Base-by-base conservation (phyloP, 1,140 invertebrate species). In the Druon quercuslanigerum region DNA sequence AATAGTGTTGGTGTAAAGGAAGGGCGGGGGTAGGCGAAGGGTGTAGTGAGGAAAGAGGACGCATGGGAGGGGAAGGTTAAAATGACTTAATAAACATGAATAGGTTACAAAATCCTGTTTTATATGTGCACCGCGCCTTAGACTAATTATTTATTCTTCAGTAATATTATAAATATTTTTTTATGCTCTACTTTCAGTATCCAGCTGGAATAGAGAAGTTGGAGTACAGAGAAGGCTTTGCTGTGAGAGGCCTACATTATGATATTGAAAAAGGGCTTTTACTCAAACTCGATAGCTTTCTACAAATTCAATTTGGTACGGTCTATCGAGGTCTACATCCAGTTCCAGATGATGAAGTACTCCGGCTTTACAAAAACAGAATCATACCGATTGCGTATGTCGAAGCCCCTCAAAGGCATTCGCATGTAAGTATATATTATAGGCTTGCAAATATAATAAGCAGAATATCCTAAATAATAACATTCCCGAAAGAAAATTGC, bases 231-330 rank as follows among this genome's bases (percentile, higher is more conserved):
- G 96, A 96, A 33, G 94, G 95, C 79, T 99, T 98, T 93, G 97
- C 97, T 17, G 96, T 99, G 7, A 93, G 98, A 75, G 98, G 98
- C 74, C 93, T 99, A 9, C 98, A 99, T 92, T 99, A 98, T 93
- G 98, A 99, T 90, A 97, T 99, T 86, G 96, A 97, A 89, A 98
- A 98, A 91, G 98, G 98, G 50, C 90, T 99, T n/a, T 92, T 99
- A 16, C 92, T 99, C 82, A 99, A 99, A 92, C 93, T 99, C 82
- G 98, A 99, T 92, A 97, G 97, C 17, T 99, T 99, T 90, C 93
- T 99, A 80, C 97, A 99, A 93, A 98, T 99, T 83, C 98, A 99
- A 90, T 94, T 98, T 87, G 98, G 97, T 51, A 95, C 97, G 50
- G 98, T 99, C n/a, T 99, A 98, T 89, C 93, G 96, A 84, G 96